Evolutionary conservation across 2,888 invertebrate genomes (phyloP).

Genomic region (Acronicta leporina): DNA sequence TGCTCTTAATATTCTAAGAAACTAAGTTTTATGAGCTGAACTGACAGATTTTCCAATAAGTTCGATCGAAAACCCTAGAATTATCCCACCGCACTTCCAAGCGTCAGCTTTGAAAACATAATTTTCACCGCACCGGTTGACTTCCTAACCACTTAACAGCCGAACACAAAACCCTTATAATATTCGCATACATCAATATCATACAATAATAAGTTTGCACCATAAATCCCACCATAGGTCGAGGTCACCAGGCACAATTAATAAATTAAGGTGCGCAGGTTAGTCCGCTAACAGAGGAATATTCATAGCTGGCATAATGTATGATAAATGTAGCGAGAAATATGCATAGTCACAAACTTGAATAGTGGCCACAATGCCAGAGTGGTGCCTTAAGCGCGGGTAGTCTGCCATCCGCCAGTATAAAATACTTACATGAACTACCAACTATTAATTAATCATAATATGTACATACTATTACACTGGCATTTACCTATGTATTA

Average conservation of each 20-base stretch:
- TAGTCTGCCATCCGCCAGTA: slow-evolving; percentile 36
- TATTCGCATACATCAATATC: slow-evolving; percentile 57
- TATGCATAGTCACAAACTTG: slow-evolving; percentile 78
- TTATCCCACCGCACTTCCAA: slow-evolving; percentile 32
- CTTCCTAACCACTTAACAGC: slow-evolving; percentile 47
- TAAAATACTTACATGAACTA: slow-evolving; percentile 4
- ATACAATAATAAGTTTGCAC: slow-evolving; percentile 68
- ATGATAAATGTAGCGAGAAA: slow-evolving; percentile 81
- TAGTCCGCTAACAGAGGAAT: slow-evolving; percentile 82
- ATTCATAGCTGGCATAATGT: slow-evolving; percentile 82
- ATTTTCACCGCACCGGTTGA: slow-evolving; percentile 24
- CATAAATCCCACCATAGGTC: slow-evolving; percentile 70
- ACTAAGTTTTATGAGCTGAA: too few species aligned
- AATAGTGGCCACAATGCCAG: slow-evolving; percentile 66
- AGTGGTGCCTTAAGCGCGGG: slow-evolving; percentile 43
- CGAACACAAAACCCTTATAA: slow-evolving; percentile 49
- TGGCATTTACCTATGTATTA: too few species aligned
- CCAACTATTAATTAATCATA: neutral
- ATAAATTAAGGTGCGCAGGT: slow-evolving; percentile 76
- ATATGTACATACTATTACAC: too few species aligned
- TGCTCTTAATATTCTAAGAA: too few species aligned
- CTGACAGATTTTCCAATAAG: too few species aligned
- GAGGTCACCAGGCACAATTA: slow-evolving; percentile 78
- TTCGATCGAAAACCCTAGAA: neutral
- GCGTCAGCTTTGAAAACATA: slow-evolving; percentile 39